These are phyloP conservation scores for Scolanthus callimorphus DNA, from an alignment of 92 coral and sea anemone species.

Conservation along the genomic window DNA sequence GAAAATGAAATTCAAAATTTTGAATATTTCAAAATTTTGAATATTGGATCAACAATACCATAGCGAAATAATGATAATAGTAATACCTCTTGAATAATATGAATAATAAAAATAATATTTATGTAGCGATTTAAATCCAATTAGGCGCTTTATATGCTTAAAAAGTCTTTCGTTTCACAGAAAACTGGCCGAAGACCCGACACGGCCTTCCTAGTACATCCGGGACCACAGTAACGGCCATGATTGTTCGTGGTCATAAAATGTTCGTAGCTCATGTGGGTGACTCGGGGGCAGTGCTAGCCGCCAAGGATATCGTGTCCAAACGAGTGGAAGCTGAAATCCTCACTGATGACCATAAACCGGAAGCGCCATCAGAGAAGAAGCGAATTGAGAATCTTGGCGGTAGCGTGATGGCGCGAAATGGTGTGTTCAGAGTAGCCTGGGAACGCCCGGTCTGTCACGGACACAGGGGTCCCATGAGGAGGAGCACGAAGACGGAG, in stretches of 20 bases:
- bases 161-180: no score
- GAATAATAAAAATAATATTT: no score
- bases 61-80: no score
- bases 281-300: conserved; percentile 89
- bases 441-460: conserved; percentile 93
- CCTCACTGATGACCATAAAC: conserved; percentile 91
- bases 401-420: conserved; percentile 80
- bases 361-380: conserved; percentile 86
- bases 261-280: conserved; percentile 97
- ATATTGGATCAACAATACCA: no score
- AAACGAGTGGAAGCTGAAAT: conserved; percentile 62
- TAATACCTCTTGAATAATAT: no score
- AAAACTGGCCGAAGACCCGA: conserved; percentile 93
- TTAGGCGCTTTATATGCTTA: no score
- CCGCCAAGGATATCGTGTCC: conserved; percentile 34
- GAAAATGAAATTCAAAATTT: no score
- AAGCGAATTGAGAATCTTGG: conserved; percentile 86
- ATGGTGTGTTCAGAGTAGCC: conserved; percentile 93
- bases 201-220: conserved; percentile 96
- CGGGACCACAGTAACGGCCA: conserved; percentile 87
- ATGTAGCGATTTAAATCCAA: no score
- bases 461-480: conserved; percentile 88
- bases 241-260: conserved; percentile 77
- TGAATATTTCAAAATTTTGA: no score
- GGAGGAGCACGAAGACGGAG: conserved; percentile 88